Conservation (phyloP, 2,113 vertebrate genomes). For the Myanophis thanlyinensis region DNA sequence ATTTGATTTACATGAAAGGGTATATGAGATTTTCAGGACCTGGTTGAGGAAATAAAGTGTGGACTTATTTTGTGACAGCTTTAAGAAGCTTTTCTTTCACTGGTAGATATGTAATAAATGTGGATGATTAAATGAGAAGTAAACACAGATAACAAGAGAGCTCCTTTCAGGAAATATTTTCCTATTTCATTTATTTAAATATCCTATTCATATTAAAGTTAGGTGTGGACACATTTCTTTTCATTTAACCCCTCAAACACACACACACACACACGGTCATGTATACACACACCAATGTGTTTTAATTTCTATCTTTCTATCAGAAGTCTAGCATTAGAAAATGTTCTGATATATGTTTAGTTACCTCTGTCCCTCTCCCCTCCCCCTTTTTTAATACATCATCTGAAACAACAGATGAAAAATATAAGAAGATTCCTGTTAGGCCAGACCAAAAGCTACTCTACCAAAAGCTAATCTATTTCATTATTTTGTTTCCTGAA, state of each 20-base stretch:
- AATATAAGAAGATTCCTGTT: background rate
- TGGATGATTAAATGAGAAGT: background rate
- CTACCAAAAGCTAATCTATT: background rate
- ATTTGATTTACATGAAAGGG: background rate
- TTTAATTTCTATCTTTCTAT: background rate
- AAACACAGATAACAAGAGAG: background rate
- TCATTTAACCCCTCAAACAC: background rate
- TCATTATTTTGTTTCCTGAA: background rate
- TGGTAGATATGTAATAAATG: background rate
- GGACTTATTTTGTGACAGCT: background rate
- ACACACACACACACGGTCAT: background rate
- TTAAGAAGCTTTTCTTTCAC: background rate
- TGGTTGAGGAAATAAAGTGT: background rate
- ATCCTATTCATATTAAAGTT: background rate
- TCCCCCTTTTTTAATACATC: background rate
- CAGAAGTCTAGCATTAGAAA: background rate
- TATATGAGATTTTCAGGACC: background rate
- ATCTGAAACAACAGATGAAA: background rate
- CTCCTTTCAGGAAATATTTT: background rate
- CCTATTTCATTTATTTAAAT: background rate
- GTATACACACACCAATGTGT: background rate
- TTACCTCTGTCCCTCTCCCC: too few species aligned
- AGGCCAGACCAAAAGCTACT: background rate
- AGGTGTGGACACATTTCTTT: background rate
- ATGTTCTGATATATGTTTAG: background rate